Evolutionary conservation across 2,113 vertebrate species (phyloP).

Genomic region (Atherinomorus stipes): DNA sequence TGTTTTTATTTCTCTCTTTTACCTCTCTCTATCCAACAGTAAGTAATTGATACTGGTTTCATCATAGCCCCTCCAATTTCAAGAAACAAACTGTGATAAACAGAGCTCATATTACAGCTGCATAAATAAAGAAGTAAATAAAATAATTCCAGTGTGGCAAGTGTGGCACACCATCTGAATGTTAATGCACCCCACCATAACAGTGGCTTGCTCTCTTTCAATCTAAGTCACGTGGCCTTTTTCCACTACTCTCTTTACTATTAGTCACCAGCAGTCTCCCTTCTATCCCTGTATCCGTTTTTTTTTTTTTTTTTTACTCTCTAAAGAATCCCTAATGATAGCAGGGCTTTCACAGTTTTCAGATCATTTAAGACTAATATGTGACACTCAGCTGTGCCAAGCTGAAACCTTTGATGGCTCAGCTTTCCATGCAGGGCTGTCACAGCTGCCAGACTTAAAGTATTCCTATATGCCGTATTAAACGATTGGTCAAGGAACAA

Average conservation of each 20-base stretch:
- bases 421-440: conserved; percentile 62
- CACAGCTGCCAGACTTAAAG: conserved; percentile 70
- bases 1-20: not conserved
- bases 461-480: conserved; percentile 60
- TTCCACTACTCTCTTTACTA: conserved; percentile 38
- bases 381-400: conserved; percentile 75
- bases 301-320: conserved; percentile 19
- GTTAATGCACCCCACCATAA: conserved; percentile 59
- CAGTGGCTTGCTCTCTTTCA: conserved; percentile 60
- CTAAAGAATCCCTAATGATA: conserved; percentile 72
- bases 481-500: conserved; percentile 72
- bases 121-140: conserved; percentile 57
- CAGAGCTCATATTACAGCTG: conserved; percentile 29
- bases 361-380: conserved; percentile 78
- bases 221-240: conserved; percentile 19
- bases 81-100: conserved; percentile 67
- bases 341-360: conserved; percentile 77
- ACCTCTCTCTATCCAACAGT: conserved; percentile 27
- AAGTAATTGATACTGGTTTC: conserved; percentile 53
- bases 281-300: conserved; percentile 47
- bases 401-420: conserved; percentile 76
- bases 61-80: conserved; percentile 33
- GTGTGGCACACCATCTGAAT: conserved; percentile 49
- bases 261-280: conserved; percentile 43
- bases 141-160: conserved; percentile 43